Percentiles rank a stretch among this genome's conserved stretches.
Conservation (phyloP, 2,113 vertebrate species). For the Litocranius walleri region DNA sequence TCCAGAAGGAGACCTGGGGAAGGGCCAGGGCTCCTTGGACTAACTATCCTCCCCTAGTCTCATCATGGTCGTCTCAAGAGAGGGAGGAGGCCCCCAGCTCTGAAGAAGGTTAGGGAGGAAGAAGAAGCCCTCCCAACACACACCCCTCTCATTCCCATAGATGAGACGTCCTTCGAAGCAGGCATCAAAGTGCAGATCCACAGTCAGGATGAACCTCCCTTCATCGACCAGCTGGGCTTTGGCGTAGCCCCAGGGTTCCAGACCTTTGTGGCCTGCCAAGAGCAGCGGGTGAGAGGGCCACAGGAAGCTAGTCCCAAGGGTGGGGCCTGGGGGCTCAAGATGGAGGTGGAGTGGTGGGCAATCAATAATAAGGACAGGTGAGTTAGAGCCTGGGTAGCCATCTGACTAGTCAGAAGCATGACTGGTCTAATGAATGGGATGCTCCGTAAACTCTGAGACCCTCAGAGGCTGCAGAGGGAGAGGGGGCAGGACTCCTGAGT, state of each 20-base stretch:
- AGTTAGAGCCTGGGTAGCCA: neutral
- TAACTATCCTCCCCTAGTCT: neutral
- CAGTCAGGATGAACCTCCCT: slow-evolving; percentile 95
- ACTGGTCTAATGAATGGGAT: neutral
- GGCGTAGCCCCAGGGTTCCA: slow-evolving; percentile 98
- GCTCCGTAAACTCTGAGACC: neutral
- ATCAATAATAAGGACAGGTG: neutral
- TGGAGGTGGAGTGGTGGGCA: neutral
- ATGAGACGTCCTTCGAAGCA: slow-evolving; percentile 97
- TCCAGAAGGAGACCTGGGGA: neutral
- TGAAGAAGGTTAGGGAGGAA: neutral
- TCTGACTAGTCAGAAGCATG: neutral
- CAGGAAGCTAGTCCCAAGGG: neutral
- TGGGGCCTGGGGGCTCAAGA: neutral
- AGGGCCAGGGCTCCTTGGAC: neutral
- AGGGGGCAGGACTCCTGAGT: neutral
- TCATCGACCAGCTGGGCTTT: slow-evolving; percentile 98
- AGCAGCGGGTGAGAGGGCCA: slow-evolving; percentile 90
- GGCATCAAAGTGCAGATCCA: slow-evolving; percentile 99
- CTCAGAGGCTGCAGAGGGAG: neutral
- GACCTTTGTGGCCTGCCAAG: slow-evolving; percentile 99
- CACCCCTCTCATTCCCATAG: slow-evolving; percentile 71
- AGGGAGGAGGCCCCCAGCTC: neutral
- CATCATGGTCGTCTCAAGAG: neutral
- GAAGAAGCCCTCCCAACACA: neutral